Evolutionary conservation across 2,797 vertebrate species (phyloP).

Genomic region (Platalea minor): DNA sequence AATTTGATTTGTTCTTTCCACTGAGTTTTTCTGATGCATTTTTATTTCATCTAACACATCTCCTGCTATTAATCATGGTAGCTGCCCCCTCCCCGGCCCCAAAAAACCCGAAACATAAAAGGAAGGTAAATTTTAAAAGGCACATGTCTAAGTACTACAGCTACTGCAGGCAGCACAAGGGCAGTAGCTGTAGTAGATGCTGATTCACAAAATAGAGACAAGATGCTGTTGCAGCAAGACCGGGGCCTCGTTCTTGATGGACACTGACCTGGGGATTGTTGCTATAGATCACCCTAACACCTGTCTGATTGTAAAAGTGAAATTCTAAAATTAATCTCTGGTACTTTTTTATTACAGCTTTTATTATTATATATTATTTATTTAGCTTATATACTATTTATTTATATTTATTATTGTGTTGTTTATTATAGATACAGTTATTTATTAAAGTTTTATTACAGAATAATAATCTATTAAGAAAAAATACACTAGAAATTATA

Average conservation of each 20-base stretch:
- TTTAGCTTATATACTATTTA: too few relatives aligned
- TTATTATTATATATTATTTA: too few relatives aligned
- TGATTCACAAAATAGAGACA: background rate
- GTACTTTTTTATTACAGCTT: background rate
- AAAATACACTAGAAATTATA: background rate
- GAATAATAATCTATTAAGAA: background rate
- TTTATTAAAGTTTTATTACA: background rate
- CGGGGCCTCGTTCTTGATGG: background rate
- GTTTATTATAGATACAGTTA: too few relatives aligned
- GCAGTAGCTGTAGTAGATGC: background rate
- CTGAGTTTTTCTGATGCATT: background rate
- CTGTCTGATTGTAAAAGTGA: background rate
- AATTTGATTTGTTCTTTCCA: background rate
- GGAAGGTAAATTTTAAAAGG: too few relatives aligned
- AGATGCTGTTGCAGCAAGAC: background rate
- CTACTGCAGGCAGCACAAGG: accelerated
- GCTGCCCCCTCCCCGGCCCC: accelerated
- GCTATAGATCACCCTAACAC: background rate
- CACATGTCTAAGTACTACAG: background rate
- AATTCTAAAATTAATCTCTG: background rate
- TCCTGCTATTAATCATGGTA: background rate
- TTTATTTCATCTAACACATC: background rate
- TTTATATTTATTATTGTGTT: too few relatives aligned
- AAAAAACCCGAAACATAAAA: background rate
- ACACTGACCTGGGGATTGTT: background rate